Base-by-base conservation (phyloP, 2,113 vertebrate genomes). In the Psephotus haematonotus region DNA sequence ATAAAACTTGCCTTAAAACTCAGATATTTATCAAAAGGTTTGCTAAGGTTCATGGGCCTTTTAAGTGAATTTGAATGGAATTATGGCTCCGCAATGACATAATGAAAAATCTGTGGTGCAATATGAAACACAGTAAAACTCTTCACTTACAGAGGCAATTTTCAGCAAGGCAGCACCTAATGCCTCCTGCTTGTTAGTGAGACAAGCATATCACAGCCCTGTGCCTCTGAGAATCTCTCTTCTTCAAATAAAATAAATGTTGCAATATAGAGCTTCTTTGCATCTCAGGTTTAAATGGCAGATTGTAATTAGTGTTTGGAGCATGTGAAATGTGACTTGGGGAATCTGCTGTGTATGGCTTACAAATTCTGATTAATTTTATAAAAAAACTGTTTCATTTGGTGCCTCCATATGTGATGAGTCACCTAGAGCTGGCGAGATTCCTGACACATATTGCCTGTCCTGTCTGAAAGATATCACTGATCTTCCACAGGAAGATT, bases 341-440 rank as follows among this genome's bases (percentile, higher is more conserved):
- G 86, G 87, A 94, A 94, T 95, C 90, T 94, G 84, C 53, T 94
- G 63, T 88, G 75, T 82, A 67, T 0, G 1, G 63, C 71, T 95
- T 88, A 76, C 25, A 95, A 86, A 95, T 91, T 92, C 53, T 95
- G 78, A 94, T 94, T 95, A 94, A 86, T 88, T 94, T 94, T 49
- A 69, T 46, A 72, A 97, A 91, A 92, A 94, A 94, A 50, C 47
- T 74, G 86, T 93, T 94, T 96, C 55, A 91, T 96, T 96, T 96
- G 82, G 70, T 95, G 59, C 78, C 23, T 74, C 95, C 94, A 94
- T 96, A 95, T 96, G 93, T 49, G 87, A 71, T 85, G 74, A 92
- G 84, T 59, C 87, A 92, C 70, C 78, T 90, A 79, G 74, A 85
- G 82, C 67, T 95, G 93, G 93, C 46, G 0, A 80, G 41, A 88